Percentiles rank a stretch among this genome's conserved stretches.
phyloP scores from a whole-genome alignment of 2,888 invertebrate species.

The Nycteola revayana region DNA sequence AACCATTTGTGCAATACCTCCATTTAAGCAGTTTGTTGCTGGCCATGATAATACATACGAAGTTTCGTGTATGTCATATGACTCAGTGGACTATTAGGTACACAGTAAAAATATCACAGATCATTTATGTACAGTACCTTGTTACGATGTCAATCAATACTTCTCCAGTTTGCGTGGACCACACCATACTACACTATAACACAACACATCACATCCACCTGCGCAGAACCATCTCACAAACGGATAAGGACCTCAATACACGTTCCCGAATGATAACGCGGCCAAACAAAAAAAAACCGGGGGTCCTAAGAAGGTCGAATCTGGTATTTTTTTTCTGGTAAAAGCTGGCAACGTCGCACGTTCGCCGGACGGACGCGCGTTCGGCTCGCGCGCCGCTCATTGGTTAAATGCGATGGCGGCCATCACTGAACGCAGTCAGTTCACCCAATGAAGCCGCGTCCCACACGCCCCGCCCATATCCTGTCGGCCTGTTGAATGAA shows the following conservation, averaged over 20 bases:
- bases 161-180: constrained; percentile 76
- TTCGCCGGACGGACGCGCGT: constrained; percentile 75
- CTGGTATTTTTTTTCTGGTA: constrained; percentile 76
- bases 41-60: constrained; percentile 35
- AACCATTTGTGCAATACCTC: constrained; percentile 31
- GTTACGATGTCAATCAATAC: constrained; percentile 76
- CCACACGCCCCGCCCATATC: constrained; percentile 80
- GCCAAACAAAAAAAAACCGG: constrained; percentile 77
- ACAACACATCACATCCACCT: constrained; percentile 70
- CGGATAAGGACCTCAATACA: constrained; percentile 71
- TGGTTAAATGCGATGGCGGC: constrained; percentile 78
- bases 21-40: constrained; percentile 26
- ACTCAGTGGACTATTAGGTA: constrained; percentile 37
- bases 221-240: constrained; percentile 67
- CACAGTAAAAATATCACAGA: constrained; percentile 31
- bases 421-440: constrained; percentile 63
- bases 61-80: constrained; percentile 39
- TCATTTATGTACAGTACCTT: constrained; percentile 56
- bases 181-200: constrained; percentile 75
- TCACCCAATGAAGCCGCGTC: constrained; percentile 73
- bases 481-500: constrained; percentile 73
- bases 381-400: constrained; percentile 74
- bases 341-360: constrained; percentile 79
- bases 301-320: constrained; percentile 82
- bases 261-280: constrained; percentile 79